Percentiles rank a stretch among this genome's conserved stretches.
phyloP scores from a whole-genome alignment of 2,797 vertebrate species.

The Hypotaenidia okinawae region DNA sequence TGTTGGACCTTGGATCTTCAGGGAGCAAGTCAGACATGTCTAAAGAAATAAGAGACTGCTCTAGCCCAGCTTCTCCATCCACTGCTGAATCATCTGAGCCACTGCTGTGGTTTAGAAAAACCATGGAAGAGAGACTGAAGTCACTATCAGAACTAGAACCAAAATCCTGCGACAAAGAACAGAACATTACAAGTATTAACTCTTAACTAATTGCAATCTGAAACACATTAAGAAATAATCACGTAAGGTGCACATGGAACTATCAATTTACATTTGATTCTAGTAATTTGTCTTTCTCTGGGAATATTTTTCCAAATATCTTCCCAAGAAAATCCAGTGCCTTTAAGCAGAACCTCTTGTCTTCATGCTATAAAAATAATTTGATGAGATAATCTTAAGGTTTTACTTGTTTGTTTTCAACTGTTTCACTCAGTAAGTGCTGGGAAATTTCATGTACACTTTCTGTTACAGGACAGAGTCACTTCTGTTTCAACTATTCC shows the following conservation, averaged over 20 bases:
- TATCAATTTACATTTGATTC: background rate
- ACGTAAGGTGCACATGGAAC: background rate
- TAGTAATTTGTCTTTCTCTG: background rate
- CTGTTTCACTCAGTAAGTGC: background rate
- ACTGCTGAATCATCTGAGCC: slow-evolving; percentile 90
- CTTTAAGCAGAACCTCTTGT: background rate
- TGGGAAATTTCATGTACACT: background rate
- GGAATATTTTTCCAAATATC: background rate
- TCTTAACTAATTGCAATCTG: background rate
- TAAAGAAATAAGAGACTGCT: slow-evolving; percentile 84
- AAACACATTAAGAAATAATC: background rate
- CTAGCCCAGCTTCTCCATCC: slow-evolving; percentile 83
- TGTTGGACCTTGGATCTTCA: slow-evolving; percentile 82
- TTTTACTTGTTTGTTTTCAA: background rate
- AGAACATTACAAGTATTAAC: background rate
- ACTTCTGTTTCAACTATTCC: background rate
- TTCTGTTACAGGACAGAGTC: background rate
- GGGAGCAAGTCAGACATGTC: slow-evolving; percentile 83
- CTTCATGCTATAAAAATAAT: background rate
- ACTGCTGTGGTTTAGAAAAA: slow-evolving; percentile 94
- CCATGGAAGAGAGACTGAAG: slow-evolving; percentile 94
- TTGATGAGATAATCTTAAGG: background rate
- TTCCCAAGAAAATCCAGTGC: background rate
- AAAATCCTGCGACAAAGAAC: slow-evolving; percentile 81
- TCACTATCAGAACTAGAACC: slow-evolving; percentile 91